Base-by-base conservation (phyloP, 2,797 vertebrate genomes). In the Peromyscus nudipes region DNA sequence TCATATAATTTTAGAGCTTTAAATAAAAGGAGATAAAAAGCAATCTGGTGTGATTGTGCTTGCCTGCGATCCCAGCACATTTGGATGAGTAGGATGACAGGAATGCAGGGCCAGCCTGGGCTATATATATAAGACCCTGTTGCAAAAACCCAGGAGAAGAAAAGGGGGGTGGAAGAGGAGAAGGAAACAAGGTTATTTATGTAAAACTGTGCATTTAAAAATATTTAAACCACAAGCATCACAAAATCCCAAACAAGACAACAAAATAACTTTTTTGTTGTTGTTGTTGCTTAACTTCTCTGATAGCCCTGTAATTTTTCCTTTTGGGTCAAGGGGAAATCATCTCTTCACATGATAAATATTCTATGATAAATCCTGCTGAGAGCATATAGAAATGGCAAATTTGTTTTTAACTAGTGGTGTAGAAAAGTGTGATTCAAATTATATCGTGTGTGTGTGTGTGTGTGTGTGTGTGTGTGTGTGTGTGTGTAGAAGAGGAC, bases 1-100 rank as follows among this genome's bases (percentile, higher is more conserved):
- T n/a, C 62, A 55, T 23, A 40, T 80, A 49, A 64, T 43, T 96
- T 90, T 87, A 93, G 10, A 95, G 5, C 11, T 31, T 81, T 97
- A 60, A 43, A 5, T 69, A 21, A 75, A 93, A 84, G 14, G 83
- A 87, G 27, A 73, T 71, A 43, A 25, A 57, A 19, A 85, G 11
- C 37, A 57, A 76, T 46, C 17, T 89, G 73, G 27, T 77, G 55
- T 46, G 27, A 19, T 34, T 37, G 16, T 25, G 8, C 21, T 49
- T 89, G 87, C 55, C 43, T 65, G 57, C 9, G 46, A 29, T 49
- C 43, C 21, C 31, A 49, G 43, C 1, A 49, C 14, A 23, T 60
- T 8, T 0, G 34, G 17, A 10, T 14, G 3, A 7, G 23, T 10
- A 17, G 46, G 73, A 29, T 16, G 7, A 16, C 6, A 60, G 69